Evolutionary conservation across 1,140 invertebrate genomes (phyloP), one percentile per base, ranked within the genome.

Genomic region (Muscidifurax raptorellus): DNA sequence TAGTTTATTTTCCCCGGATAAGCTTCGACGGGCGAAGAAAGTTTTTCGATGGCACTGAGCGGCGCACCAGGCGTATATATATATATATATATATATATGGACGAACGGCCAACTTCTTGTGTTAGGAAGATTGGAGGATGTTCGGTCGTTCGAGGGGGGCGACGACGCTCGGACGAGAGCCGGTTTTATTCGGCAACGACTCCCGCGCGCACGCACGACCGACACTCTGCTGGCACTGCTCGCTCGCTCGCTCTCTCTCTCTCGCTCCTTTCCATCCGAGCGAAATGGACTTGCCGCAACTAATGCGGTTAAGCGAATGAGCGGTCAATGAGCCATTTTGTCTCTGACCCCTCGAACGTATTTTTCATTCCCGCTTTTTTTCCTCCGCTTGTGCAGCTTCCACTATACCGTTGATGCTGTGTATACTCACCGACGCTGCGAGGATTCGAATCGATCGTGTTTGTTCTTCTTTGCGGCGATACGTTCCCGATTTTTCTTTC

Each of bases 41-140:
- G 18, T 59, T 59, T 59, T 59, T 59, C 52, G 52, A 6, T n/a
- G 52, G 18, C 18, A 59, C 52, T 59, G 18, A 15, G 52, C 52
- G 52, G 52, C 52, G 52, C 52, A 22, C 18, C 52, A 59, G 52
- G n/a, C n/a, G n/a, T n/a, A n/a, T n/a, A n/a, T n/a, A n/a, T n/a
- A 59, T 22, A 59, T n/a, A 52, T 18, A 59, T 18, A 59, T 22
- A 59, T n/a, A 52, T 18, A 59, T 18, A 59, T 59, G 22, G 22
- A 59, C 4, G 52, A 22, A 59, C 52, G 52, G 52, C 15, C 52
- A n/a, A 59, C 52, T 59, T n/a, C 52, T 59, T n/a, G 52, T 59
- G 52, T 59, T 59, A 59, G 52, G 52, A 59, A 59, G 52, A 59
- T 59, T 59, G 52, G 52, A 59, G 52, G 52, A 59, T 59, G 52